Percentiles rank a stretch among this genome's conserved stretches.
Evolutionary conservation across 1,140 invertebrate species (phyloP).

Genomic region (Nymphalis io): DNA sequence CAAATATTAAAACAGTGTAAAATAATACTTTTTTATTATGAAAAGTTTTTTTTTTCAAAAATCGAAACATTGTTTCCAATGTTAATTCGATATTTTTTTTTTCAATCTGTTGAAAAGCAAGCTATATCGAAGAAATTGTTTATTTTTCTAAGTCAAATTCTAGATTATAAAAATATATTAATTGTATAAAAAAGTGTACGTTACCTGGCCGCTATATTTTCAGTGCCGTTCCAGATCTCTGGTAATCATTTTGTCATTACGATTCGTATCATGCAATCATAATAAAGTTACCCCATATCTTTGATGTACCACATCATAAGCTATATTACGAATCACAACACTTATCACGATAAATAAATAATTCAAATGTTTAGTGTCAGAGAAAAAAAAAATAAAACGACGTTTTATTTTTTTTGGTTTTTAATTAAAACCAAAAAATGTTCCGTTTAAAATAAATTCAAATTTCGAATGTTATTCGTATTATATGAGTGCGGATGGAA

Average conservation of each 20-base stretch:
- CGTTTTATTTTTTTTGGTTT: no score
- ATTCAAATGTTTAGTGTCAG: conserved; percentile 24
- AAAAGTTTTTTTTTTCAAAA: no score
- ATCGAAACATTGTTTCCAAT: no score
- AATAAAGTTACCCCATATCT: conserved; percentile 44
- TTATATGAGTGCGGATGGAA: conserved; percentile 15
- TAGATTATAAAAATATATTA: no score
- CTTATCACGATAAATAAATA: conserved; percentile 33
- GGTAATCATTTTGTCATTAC: conserved; percentile 47
- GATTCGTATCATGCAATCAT: conserved; percentile 29
- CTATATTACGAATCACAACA: conserved; percentile 35
- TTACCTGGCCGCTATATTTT: conserved; percentile 50
- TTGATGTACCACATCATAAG: conserved; percentile 46
- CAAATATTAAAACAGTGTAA: no score
- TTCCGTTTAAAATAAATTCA: conserved; percentile 15
- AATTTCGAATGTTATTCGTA: conserved; percentile 34
- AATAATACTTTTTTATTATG: no score
- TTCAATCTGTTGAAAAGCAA: no score
- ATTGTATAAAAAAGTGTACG: conserved; percentile 10
- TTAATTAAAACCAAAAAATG: background rate
- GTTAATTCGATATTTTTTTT: no score
- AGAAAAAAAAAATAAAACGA: conserved; percentile 1
- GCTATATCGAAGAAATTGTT: no score
- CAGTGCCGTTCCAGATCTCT: conserved; percentile 40
- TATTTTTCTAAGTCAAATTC: no score